Conservation (phyloP, 2,888 invertebrate genomes). For the Caenorhabditis auriculariae region DNA sequence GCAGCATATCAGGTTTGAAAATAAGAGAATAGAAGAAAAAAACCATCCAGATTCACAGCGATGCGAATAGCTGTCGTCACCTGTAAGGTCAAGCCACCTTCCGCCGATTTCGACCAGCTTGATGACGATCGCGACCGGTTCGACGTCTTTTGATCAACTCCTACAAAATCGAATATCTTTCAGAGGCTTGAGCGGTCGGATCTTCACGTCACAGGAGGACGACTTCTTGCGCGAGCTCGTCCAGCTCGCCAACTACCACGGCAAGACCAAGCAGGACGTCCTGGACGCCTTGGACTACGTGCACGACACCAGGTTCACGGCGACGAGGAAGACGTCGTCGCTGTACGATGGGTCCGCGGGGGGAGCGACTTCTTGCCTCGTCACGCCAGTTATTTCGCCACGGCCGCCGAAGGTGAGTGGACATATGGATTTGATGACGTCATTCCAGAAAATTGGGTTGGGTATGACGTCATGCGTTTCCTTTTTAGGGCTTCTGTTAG, state of each 20-base stretch:
- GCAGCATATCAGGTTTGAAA: conserved; percentile 49
- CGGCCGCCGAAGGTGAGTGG: conserved; percentile 20
- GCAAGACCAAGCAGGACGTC: conserved; percentile 48
- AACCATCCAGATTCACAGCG: conserved; percentile 50
- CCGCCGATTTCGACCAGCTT: conserved; percentile 29
- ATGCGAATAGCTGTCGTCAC: conserved; percentile 63
- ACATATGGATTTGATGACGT: conserved; percentile 5
- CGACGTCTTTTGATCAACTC: not conserved
- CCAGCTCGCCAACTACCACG: conserved; percentile 54
- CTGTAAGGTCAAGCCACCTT: conserved; percentile 62
- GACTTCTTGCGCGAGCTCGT: conserved; percentile 58
- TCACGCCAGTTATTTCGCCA: conserved; percentile 13
- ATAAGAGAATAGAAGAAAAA: not conserved
- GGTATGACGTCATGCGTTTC: no score
- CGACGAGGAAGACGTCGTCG: conserved; percentile 22
- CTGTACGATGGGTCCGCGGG: conserved; percentile 11
- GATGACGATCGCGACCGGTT: conserved; percentile 7
- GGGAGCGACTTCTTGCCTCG: conserved; percentile 2
- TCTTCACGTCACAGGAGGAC: conserved; percentile 32
- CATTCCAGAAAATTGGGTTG: no score
- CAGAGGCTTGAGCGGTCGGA: not conserved
- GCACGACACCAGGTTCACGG: conserved; percentile 7
- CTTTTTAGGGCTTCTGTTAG: no score
- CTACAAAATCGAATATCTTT: not conserved
- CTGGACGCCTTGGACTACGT: conserved; percentile 16